Conservation (phyloP, 2,888 invertebrate genomes). For the Cynaeus angustus region DNA sequence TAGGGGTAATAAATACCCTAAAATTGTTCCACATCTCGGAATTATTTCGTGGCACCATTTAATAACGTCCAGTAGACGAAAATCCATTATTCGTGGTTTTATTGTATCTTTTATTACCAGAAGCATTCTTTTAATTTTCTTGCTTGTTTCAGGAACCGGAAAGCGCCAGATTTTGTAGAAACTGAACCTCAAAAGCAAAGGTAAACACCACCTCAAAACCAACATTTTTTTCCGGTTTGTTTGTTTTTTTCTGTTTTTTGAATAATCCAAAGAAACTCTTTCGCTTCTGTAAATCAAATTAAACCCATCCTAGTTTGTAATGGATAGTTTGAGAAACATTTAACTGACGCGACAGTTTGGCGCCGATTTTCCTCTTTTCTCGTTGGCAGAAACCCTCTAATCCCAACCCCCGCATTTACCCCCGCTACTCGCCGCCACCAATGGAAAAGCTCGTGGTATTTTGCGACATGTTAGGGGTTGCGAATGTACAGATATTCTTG, state of each 20-base stretch:
- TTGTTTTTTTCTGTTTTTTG: slow-evolving; percentile 4
- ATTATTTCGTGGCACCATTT: slow-evolving; percentile 1
- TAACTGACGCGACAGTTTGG: slow-evolving; percentile 70
- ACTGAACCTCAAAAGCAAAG: slow-evolving; percentile 12
- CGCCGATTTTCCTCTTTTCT: slow-evolving; percentile 63
- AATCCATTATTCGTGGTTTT: slow-evolving; percentile 9
- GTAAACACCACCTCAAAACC: slow-evolving; percentile 14
- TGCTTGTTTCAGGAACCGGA: slow-evolving; percentile 20
- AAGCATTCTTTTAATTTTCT: slow-evolving; percentile 20
- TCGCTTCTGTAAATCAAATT: slow-evolving; percentile 63
- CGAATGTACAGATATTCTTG: slow-evolving; percentile 52
- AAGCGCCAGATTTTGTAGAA: slow-evolving; percentile 3
- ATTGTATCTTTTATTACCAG: slow-evolving; percentile 20
- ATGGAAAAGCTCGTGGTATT: slow-evolving; percentile 41
- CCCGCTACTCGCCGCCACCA: slow-evolving; percentile 46
- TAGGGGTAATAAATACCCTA: neutral
- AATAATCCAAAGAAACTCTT: slow-evolving; percentile 22
- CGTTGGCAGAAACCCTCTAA: slow-evolving; percentile 51
- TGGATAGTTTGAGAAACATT: slow-evolving; percentile 66
- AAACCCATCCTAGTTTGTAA: slow-evolving; percentile 64
- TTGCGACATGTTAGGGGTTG: slow-evolving; percentile 52
- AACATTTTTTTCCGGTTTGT: neutral
- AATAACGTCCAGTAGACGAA: slow-evolving; percentile 22
- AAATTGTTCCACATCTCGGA: slow-evolving; percentile 12
- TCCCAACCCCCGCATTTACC: slow-evolving; percentile 45